A percentile compares a stretch with the other conserved stretches of the same genome.
These are phyloP conservation scores for Acomys russatus DNA, from an alignment of 2,797 vertebrate genomes.

Conservation along the genomic window DNA sequence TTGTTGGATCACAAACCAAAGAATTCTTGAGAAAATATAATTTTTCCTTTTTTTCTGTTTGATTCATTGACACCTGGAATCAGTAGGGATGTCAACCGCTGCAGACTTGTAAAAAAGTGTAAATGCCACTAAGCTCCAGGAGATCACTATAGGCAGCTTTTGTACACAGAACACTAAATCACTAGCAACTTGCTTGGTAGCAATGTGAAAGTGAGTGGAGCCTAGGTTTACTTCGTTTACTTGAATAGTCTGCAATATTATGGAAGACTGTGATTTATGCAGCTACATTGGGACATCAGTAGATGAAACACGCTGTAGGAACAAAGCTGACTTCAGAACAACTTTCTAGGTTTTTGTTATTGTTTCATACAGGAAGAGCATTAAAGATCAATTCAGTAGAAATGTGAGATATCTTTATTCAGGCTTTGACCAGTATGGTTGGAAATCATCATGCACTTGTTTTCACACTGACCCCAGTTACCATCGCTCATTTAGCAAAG, in stretches of 20 bases:
- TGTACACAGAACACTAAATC: background rate
- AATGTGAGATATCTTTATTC: constrained; percentile 35
- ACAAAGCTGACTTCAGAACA: constrained; percentile 24
- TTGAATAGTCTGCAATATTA: constrained; percentile 18
- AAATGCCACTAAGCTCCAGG: background rate
- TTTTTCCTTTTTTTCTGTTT: background rate
- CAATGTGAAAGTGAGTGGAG: background rate
- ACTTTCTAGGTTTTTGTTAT: background rate
- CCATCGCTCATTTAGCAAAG: constrained; percentile 31
- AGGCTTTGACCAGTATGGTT: background rate
- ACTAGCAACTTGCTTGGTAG: background rate
- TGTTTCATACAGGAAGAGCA: background rate
- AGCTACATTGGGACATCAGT: background rate
- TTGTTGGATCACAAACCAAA: constrained; percentile 51
- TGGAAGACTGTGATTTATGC: background rate
- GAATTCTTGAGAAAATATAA: constrained; percentile 40
- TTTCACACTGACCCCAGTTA: constrained; percentile 11
- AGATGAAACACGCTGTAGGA: background rate
- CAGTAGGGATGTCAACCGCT: constrained; percentile 41
- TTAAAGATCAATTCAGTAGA: constrained; percentile 44
- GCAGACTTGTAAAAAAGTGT: background rate
- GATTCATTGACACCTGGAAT: constrained; percentile 33
- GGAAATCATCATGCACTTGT: background rate
- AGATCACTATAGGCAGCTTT: constrained; percentile 11
- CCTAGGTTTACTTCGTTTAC: constrained; percentile 27